phyloP scores from a whole-genome alignment of 1,140 invertebrate genomes.

The Bombus sibiricus region DNA sequence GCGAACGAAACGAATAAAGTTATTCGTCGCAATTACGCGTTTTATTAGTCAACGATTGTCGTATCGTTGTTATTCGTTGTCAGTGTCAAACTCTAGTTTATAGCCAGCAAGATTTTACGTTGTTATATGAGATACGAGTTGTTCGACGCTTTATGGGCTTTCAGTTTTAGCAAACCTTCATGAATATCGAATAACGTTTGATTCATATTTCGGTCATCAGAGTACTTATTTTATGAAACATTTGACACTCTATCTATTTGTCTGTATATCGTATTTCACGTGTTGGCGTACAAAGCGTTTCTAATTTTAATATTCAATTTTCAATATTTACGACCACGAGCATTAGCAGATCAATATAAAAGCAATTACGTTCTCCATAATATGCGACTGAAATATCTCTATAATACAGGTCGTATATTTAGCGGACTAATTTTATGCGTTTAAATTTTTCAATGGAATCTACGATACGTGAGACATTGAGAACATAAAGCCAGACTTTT shows the following conservation, averaged over 20 bases:
- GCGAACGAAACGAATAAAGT: neutral
- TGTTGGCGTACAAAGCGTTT: neutral
- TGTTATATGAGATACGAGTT: neutral
- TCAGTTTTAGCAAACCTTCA: neutral
- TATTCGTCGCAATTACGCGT: constrained; percentile 12
- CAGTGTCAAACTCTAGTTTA: neutral
- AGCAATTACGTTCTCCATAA: neutral
- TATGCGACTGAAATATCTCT: neutral
- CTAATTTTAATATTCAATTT: neutral
- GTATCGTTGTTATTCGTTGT: neutral
- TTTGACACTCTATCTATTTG: neutral
- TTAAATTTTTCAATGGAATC: neutral
- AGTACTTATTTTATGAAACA: neutral
- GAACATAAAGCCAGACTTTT: no score
- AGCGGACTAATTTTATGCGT: neutral
- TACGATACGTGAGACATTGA: no score
- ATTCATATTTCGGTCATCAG: neutral
- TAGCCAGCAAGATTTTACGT: neutral
- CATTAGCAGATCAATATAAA: neutral
- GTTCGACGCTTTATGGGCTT: neutral
- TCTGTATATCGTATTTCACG: neutral
- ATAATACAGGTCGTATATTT: neutral
- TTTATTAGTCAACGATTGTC: constrained; percentile 17
- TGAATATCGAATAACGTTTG: neutral
- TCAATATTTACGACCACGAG: neutral